Evolutionary conservation across 2,113 vertebrate genomes (phyloP).

Genomic region (Phaethon lepturus): DNA sequence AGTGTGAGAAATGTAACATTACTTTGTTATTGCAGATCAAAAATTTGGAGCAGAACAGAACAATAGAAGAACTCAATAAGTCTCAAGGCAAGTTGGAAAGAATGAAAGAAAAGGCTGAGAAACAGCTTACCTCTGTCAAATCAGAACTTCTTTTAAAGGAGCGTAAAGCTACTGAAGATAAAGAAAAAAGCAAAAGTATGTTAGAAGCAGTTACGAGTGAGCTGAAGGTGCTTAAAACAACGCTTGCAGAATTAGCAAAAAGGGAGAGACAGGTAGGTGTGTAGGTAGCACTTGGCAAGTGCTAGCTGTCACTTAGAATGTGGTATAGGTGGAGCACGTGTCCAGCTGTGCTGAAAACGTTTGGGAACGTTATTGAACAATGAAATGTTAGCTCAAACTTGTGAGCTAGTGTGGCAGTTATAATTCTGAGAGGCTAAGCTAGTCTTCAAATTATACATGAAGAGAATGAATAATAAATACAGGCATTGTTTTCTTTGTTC

Average conservation of each 20-base stretch:
- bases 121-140: conserved; percentile 73
- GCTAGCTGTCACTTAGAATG: not conserved
- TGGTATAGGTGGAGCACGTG: not conserved
- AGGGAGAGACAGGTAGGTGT: conserved; percentile 84
- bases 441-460: not conserved
- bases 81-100: conserved; percentile 81
- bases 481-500: not conserved
- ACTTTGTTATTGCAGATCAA: conserved; percentile 79
- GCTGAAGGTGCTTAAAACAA: conserved; percentile 76
- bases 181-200: conserved; percentile 67
- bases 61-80: conserved; percentile 83
- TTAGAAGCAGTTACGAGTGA: conserved; percentile 73
- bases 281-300: not conserved
- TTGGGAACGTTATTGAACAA: not conserved
- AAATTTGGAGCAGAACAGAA: conserved; percentile 85
- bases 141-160: conserved; percentile 80
- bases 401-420: not conserved
- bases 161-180: conserved; percentile 73
- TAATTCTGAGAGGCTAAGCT: not conserved
- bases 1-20: not conserved
- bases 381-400: not conserved
- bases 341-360: not conserved
- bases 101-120: conserved; percentile 82
- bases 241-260: conserved; percentile 81
- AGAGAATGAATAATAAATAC: not conserved